Evolutionary conservation across 2,797 vertebrate species (phyloP).

Genomic region (Cetoscarus ocellatus): DNA sequence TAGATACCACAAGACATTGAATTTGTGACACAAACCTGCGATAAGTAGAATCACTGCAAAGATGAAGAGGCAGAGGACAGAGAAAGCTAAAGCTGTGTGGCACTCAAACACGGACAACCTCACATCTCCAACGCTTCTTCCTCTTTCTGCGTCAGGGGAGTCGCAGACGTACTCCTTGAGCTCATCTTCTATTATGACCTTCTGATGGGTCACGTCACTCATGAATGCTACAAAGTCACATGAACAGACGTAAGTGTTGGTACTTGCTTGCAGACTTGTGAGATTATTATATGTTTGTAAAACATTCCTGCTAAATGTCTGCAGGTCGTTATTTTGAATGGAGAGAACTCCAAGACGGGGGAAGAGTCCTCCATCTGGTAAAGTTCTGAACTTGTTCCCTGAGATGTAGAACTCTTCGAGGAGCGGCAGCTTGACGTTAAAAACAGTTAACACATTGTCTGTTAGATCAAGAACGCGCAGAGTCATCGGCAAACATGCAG

Average conservation of each 20-base stretch:
- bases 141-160: slow-evolving; percentile 35
- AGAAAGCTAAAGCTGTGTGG: slow-evolving; percentile 56
- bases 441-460: slow-evolving; percentile 77
- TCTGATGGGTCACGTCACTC: not conserved
- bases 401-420: slow-evolving; percentile 75
- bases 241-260: slow-evolving; percentile 83
- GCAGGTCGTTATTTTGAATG: slow-evolving; percentile 76
- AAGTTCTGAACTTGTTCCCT: slow-evolving; percentile 75
- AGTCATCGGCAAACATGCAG: not conserved
- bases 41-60: slow-evolving; percentile 46
- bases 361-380: slow-evolving; percentile 2
- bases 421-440: slow-evolving; percentile 48
- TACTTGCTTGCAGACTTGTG: slow-evolving; percentile 69
- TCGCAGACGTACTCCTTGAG: slow-evolving; percentile 71
- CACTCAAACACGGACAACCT: slow-evolving; percentile 75
- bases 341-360: slow-evolving; percentile 64
- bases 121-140: not conserved
- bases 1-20: slow-evolving; percentile 82
- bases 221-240: slow-evolving; percentile 84
- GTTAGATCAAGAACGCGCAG: slow-evolving; percentile 84
- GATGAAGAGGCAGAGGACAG: slow-evolving; percentile 58
- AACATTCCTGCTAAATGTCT: slow-evolving; percentile 64
- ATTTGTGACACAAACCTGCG: slow-evolving; percentile 63
- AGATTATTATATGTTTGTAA: slow-evolving; percentile 44
- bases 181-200: slow-evolving; percentile 62